Evolutionary conservation across 92 coral and sea anemone genomes (phyloP).

Genomic region (Siderastrea radians): DNA sequence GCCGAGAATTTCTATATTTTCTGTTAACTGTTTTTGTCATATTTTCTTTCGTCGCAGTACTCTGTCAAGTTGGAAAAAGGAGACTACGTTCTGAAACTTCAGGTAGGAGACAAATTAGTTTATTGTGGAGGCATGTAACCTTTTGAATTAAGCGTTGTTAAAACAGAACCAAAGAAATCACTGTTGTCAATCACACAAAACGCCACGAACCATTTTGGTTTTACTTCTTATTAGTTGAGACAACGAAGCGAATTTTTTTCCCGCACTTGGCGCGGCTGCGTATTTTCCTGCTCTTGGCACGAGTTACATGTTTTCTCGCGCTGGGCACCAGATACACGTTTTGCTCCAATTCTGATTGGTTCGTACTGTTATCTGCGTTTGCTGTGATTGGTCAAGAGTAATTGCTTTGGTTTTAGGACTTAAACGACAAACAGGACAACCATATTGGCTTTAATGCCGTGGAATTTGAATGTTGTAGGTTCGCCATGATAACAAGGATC

Average conservation of each 20-base stretch:
- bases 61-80: conserved; percentile 93
- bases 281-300: too few species aligned
- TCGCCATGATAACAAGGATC: conserved; percentile 97
- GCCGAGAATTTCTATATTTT: too few species aligned
- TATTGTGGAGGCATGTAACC: not conserved
- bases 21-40: not conserved
- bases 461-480: conserved; percentile 57
- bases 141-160: too few species aligned
- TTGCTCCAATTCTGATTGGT: not conserved
- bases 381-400: not conserved
- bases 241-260: not conserved
- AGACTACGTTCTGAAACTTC: conserved; percentile 85
- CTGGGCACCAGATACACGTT: not conserved
- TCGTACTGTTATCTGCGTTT: not conserved
- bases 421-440: too few species aligned
- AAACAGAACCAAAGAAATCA: not conserved
- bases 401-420: not conserved
- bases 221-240: too few species aligned
- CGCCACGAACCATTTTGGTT: not conserved
- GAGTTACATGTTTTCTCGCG: not conserved
- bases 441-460: too few species aligned
- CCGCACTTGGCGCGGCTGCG: not conserved
- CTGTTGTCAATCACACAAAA: not conserved
- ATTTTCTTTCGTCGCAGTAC: conserved; percentile 68
- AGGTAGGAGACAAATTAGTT: conserved; percentile 54